Conservation (phyloP, 2,888 invertebrate genomes). For the Cataglyphis albicans region DNA sequence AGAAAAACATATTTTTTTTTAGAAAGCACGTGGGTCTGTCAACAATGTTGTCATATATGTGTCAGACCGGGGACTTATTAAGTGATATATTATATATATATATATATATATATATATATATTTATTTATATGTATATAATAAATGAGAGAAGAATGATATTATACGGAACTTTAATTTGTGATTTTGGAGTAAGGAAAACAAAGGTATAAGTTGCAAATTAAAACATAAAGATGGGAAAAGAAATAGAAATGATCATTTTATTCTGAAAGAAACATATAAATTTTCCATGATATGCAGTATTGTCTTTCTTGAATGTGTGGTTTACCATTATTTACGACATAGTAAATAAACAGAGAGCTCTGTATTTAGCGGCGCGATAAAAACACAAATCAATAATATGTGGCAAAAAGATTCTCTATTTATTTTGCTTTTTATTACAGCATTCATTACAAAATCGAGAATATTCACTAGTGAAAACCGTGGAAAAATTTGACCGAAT, state of each 20-base stretch:
- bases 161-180: background rate
- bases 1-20: no score
- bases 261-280: background rate
- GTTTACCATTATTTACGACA: background rate
- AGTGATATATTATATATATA: background rate
- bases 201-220: background rate
- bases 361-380: background rate
- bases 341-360: background rate
- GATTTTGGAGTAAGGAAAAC: background rate
- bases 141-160: constrained; percentile 4
- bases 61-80: no score
- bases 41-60: no score
- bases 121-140: background rate
- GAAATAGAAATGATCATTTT: background rate
- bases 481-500: background rate
- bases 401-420: background rate
- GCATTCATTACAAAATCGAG: background rate
- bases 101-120: background rate
- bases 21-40: no score
- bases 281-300: background rate
- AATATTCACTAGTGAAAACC: background rate
- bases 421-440: background rate
- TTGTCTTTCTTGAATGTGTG: background rate
- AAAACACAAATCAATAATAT: background rate
- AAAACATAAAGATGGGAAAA: background rate